Conservation (phyloP, 2,797 vertebrate species). For the Helostoma temminkii region DNA sequence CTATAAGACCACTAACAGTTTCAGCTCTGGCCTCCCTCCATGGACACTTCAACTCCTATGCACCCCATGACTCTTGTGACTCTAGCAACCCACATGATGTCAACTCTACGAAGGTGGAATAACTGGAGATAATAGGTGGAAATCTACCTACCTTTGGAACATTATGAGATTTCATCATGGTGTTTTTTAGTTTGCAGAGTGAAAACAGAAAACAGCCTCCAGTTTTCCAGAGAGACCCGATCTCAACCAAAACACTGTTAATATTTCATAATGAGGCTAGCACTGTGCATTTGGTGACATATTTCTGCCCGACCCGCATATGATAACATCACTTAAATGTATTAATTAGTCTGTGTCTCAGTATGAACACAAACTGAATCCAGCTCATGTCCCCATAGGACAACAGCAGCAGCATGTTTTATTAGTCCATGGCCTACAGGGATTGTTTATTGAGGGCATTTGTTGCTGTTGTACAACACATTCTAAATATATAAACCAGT, state of each 20-base stretch:
- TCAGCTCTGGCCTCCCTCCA: too few species aligned
- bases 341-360: constrained; percentile 14
- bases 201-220: constrained; percentile 11
- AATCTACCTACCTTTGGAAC: not conserved
- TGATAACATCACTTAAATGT: constrained; percentile 1
- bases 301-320: not conserved
- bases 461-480: not conserved
- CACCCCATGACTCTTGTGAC: too few species aligned
- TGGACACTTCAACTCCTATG: too few species aligned
- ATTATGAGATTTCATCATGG: not conserved
- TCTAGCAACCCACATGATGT: too few species aligned
- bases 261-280: constrained; percentile 18
- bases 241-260: constrained; percentile 6
- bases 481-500: not conserved
- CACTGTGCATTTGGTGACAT: constrained; percentile 4
- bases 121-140: too few species aligned
- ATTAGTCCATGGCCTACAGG: not conserved
- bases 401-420: not conserved
- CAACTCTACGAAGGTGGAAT: too few species aligned
- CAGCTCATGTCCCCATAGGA: constrained; percentile 17
- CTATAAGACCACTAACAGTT: too few species aligned
- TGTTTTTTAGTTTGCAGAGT: not conserved
- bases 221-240: constrained; percentile 2
- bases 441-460: constrained; percentile 2
- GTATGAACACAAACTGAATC: constrained; percentile 13